Evolutionary conservation across 2,797 vertebrate species (phyloP).

Genomic region (Sphaeramia orbicularis): DNA sequence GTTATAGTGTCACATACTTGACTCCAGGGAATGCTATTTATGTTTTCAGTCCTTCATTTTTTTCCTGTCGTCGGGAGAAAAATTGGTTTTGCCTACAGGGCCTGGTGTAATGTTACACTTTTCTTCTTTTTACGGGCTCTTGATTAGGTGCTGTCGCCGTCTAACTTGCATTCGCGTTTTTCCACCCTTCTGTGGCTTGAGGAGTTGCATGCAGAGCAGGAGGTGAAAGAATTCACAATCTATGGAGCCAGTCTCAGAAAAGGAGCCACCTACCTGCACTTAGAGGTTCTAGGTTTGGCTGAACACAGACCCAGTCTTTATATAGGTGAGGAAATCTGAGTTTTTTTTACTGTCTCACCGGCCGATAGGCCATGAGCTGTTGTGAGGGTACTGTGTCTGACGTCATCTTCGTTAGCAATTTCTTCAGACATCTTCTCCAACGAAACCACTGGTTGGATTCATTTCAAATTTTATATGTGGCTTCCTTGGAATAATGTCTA

Average conservation of each 20-base stretch:
- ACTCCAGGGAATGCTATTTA: neutral
- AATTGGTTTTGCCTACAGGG: neutral
- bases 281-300: constrained; percentile 90
- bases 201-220: constrained; percentile 89
- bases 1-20: neutral
- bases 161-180: constrained; percentile 87
- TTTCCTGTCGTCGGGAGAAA: neutral
- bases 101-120: neutral
- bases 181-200: constrained; percentile 94
- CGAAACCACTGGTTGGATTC: too few relatives aligned
- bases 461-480: too few relatives aligned
- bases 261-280: constrained; percentile 82
- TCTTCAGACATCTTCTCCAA: too few relatives aligned
- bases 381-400: too few relatives aligned
- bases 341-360: too few relatives aligned
- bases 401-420: too few relatives aligned
- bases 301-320: constrained; percentile 89
- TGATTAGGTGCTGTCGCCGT: constrained; percentile 83
- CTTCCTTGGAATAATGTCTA: too few relatives aligned
- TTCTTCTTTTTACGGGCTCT: neutral
- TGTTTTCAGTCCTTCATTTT: neutral
- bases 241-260: constrained; percentile 87
- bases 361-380: too few relatives aligned
- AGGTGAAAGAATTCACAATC: constrained; percentile 88
- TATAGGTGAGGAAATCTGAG: constrained; percentile 81